phyloP scores from a whole-genome alignment of 2,888 invertebrate species.

The Rhopalosiphum nymphaeae region DNA sequence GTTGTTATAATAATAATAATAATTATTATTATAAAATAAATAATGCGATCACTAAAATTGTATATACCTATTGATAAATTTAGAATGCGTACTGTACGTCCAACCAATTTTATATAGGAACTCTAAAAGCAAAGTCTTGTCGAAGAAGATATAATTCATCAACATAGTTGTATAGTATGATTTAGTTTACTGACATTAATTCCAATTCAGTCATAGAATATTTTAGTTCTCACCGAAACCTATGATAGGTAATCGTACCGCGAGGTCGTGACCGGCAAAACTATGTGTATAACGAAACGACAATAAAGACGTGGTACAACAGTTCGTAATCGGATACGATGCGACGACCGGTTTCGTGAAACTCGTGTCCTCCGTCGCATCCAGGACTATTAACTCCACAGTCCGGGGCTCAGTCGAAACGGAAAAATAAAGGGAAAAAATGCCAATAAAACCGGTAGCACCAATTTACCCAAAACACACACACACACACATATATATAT shows the following conservation, averaged over 20 bases:
- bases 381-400: neutral
- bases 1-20: neutral
- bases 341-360: neutral
- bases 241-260: neutral
- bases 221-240: neutral
- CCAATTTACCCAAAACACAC: neutral
- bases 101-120: no score
- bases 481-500: neutral
- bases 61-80: no score
- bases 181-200: neutral
- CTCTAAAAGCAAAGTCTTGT: no score
- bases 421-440: neutral
- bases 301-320: neutral
- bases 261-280: neutral
- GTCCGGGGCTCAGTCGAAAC: neutral
- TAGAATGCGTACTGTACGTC: no score
- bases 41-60: no score
- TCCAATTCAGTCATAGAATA: neutral
- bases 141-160: no score
- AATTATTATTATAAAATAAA: neutral
- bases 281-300: neutral
- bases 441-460: neutral
- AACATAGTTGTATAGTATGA: no score
- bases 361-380: neutral
- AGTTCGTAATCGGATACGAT: constrained; percentile 12